Evolutionary conservation across 2,888 invertebrate genomes (phyloP).

Genomic region (Abscondita cerata): DNA sequence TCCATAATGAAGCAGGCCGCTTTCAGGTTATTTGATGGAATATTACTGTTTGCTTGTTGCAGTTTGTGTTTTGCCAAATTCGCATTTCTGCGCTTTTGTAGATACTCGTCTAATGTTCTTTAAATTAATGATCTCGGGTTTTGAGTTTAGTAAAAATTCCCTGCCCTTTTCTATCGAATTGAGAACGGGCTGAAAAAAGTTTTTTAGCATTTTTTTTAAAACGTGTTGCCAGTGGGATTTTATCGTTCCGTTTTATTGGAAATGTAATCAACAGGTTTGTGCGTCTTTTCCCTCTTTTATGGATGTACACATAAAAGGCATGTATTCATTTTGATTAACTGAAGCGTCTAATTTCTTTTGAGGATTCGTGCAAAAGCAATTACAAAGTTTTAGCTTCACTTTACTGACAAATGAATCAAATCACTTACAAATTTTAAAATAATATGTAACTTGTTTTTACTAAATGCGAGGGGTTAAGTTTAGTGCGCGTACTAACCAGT

Average conservation of each 20-base stretch:
- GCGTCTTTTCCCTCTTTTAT: conserved; percentile 18
- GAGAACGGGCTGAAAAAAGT: background rate
- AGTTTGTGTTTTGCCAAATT: conserved; percentile 33
- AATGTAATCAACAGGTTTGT: conserved; percentile 19
- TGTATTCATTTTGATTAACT: conserved; percentile 13
- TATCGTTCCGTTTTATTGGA: background rate
- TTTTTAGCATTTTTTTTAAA: background rate
- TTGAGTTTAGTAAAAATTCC: background rate
- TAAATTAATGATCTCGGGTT: conserved; percentile 16
- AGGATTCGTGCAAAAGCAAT: too few relatives aligned
- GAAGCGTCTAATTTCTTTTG: too few relatives aligned
- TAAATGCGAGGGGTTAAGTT: too few relatives aligned
- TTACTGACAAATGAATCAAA: too few relatives aligned
- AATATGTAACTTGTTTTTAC: too few relatives aligned
- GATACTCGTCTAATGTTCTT: conserved; percentile 17
- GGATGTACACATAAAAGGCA: background rate
- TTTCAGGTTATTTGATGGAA: conserved; percentile 58
- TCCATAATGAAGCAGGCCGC: conserved; percentile 54
- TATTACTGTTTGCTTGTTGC: conserved; percentile 55
- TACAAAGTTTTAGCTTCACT: too few relatives aligned
- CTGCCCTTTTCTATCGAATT: background rate
- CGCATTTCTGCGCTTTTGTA: conserved; percentile 18
- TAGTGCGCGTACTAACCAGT: too few relatives aligned
- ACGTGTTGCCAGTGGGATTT: background rate
- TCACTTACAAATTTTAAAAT: too few relatives aligned